Base-by-base conservation (phyloP, 2,797 vertebrate genomes). In the Gymnocypris eckloni region DNA sequence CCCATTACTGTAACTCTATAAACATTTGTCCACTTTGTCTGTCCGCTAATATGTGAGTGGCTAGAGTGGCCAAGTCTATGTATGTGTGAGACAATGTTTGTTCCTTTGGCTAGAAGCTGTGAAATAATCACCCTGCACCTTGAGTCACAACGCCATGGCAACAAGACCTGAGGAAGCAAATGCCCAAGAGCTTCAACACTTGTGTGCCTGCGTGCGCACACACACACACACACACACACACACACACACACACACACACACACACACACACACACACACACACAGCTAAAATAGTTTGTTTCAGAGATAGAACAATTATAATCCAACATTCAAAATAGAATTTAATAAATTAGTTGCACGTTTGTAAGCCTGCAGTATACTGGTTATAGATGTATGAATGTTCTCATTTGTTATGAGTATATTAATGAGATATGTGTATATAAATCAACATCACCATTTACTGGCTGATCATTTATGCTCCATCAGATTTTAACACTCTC, bases 121-220 rank as follows among this genome's bases (percentile, higher is more conserved):
- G 92, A 95, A 93, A 95, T 95, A 95, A 96, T 95, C 94, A 95
- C 92, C 94, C 94, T 93, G 92, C 93, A 91, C 92, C 89, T 86
- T 86, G 91, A 92, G 92, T 92, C 94, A 93, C 85, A 90, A 82
- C 93, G 92, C 93, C 86, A 92, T 91, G 91, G 93, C 91, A 95
- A 92, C 90, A 91, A 93, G 92, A 91, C 93, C 92, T 90, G 82
- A 88, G 92, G 94, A 93, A 88, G 84, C 69, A 79, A 85, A 89
- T 89, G 90, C 83, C 90, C 86, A 82, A 90, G 87, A 87, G 88
- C 86, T 90, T 75, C 72, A 50, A 18, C 64, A 67, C 64, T 8
- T 13, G 8, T 33, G 28, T 28, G 1, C 25, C 25, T 28, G 25
- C 25, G 25, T 28, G 25, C 25, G 25, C 54, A 56, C 41, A 90